phyloP scores from a whole-genome alignment of 1,140 invertebrate species.

The Heliconius himera region DNA sequence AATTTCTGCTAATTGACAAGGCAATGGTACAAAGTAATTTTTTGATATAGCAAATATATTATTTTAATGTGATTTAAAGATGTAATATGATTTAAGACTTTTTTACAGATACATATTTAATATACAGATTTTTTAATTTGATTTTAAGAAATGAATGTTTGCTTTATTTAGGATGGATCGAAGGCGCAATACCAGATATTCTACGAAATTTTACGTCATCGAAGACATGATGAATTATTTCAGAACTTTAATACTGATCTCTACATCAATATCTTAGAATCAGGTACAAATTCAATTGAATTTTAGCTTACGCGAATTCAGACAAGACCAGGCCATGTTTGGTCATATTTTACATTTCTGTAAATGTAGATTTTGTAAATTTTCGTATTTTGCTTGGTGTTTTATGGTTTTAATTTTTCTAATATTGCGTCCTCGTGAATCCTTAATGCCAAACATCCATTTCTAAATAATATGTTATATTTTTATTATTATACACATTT shows the following conservation, averaged over 20 bases:
- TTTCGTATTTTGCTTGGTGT: slow-evolving; percentile 6
- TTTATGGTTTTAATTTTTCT: slow-evolving; percentile 11
- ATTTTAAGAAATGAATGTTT: slow-evolving; percentile 38
- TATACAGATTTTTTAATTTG: not conserved
- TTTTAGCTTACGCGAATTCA: slow-evolving; percentile 45
- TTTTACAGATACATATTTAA: not conserved
- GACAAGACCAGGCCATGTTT: not conserved
- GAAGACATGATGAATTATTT: slow-evolving; percentile 59
- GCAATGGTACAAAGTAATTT: not conserved
- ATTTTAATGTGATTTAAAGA: not conserved
- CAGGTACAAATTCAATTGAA: slow-evolving; percentile 52
- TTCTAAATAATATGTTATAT: not conserved
- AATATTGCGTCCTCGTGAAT: slow-evolving; percentile 77
- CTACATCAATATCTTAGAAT: slow-evolving; percentile 24
- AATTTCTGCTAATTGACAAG: not conserved
- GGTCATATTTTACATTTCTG: not conserved
- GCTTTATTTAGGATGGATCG: slow-evolving; percentile 71
- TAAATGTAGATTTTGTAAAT: not conserved
- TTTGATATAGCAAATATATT: not conserved
- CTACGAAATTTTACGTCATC: slow-evolving; percentile 48
- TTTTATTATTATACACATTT: slow-evolving; percentile 23
- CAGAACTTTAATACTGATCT: slow-evolving; percentile 26
- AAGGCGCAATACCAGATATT: slow-evolving; percentile 71
- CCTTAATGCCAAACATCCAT: slow-evolving; percentile 65
- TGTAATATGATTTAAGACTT: too few relatives aligned